Base-by-base conservation (phyloP, 92 coral and sea anemone genomes). In the Blastomussa wellsi region DNA sequence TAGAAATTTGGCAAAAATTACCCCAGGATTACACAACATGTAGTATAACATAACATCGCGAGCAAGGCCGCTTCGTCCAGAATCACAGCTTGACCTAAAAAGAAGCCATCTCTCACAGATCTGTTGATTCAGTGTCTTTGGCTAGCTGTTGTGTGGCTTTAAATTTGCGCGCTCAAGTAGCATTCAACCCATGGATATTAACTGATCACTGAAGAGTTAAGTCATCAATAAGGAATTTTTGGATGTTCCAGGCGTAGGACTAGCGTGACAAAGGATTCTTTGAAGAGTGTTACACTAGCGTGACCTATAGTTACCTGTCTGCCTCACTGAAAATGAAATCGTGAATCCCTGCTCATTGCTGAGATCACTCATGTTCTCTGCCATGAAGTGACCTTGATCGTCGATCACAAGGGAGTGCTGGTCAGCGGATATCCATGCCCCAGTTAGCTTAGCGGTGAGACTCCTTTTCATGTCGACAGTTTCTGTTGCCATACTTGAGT, bases 251-350 rank as follows among this genome's bases (percentile, higher is more conserved):
- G 66, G 68, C 2, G 68, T 62, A 35, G 28, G 15, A 26, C 13
- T 26, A 26, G 13, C 68, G 17, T 26, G 68, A 62, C 68, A 33
- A 1, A 62, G 49, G 49, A 13, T 44, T 13, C 11, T 3, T 44
- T 0, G 4, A 24, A 62, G 26, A 35, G 24, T 35, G 15, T 62
- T 16, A 28, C 31, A 28, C 3, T 0, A 6, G 66, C 31, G 32
- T n/a, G 31, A 47, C 38, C 19, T 15, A 57, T 65, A 65, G 62
- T 62, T 48, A 89, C 92, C 90, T 37, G 83, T 76, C 77, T 90
- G 93, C 66, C 52, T 86, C 26, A 82, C 60, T 83, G 88, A 86
- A 64, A 86, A 90, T 0, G 93, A 90, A 60, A 86, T 36, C 6
- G 93, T 66, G 53, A 90, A 81, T 22, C 88, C 85, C 41, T 62